Percentiles rank a stretch among this genome's conserved stretches.
These are phyloP conservation scores for Hylia prasina DNA, from an alignment of 2,113 vertebrate genomes.

Conservation along the genomic window DNA sequence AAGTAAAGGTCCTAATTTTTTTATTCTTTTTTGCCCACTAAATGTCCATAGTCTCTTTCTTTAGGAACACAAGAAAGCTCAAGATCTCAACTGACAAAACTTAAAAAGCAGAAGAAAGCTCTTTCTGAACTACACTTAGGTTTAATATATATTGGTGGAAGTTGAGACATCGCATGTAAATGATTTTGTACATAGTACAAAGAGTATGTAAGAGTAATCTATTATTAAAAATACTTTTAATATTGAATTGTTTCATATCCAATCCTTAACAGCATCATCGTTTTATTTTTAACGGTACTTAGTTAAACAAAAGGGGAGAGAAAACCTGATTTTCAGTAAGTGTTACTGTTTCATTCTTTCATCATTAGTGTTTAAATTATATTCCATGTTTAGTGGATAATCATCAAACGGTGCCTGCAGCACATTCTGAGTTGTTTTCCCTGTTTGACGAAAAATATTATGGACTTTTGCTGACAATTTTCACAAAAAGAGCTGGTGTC, in stretches of 20 bases:
- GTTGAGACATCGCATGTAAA: not conserved
- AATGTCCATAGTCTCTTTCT: not conserved
- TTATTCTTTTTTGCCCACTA: not conserved
- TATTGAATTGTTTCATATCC: not conserved
- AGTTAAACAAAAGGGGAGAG: not conserved
- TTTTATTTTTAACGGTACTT: not conserved
- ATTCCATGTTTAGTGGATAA: not conserved
- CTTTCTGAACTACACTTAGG: not conserved
- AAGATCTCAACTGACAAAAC: not conserved
- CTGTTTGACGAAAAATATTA: not conserved
- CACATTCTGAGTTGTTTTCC: not conserved
- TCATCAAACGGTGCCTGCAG: not conserved
- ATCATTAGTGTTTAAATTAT: not conserved
- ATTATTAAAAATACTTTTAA: not conserved
- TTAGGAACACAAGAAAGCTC: not conserved
- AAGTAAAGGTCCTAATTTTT: not conserved
- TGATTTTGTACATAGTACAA: too few species aligned
- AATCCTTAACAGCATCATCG: not conserved
- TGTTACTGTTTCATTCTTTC: not conserved
- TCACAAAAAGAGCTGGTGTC: not conserved
- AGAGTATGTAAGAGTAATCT: not conserved
- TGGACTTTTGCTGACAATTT: not conserved
- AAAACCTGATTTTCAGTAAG: not conserved
- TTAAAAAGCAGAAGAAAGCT: not conserved
- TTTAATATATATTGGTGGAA: not conserved